These are phyloP conservation scores for Australoheros facetus DNA, from an alignment of 2,797 vertebrate genomes.

Conservation along the genomic window DNA sequence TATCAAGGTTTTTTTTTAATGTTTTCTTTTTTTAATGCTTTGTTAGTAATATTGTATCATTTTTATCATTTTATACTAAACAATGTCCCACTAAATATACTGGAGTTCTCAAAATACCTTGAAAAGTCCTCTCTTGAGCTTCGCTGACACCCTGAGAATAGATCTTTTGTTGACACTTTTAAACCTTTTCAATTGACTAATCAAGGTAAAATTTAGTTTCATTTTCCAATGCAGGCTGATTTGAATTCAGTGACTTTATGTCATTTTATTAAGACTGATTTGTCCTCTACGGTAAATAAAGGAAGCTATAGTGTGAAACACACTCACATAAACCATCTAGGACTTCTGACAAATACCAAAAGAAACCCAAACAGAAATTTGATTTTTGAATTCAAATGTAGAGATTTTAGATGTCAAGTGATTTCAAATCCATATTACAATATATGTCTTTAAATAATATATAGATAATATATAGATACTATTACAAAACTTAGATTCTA, in stretches of 20 bases:
- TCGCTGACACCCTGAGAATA: slow-evolving; percentile 66
- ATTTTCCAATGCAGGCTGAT: slow-evolving; percentile 7
- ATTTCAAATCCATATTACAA: slow-evolving; percentile 65
- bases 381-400: slow-evolving; percentile 29
- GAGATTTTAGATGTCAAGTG: slow-evolving; percentile 11
- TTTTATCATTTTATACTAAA: slow-evolving; percentile 15
- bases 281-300: slow-evolving; percentile 15
- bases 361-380: slow-evolving; percentile 7
- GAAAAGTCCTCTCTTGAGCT: slow-evolving; percentile 40
- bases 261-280: background rate
- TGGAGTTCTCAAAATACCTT: slow-evolving; percentile 41
- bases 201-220: background rate
- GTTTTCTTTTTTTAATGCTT: background rate
- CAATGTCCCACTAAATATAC: slow-evolving; percentile 20
- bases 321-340: background rate
- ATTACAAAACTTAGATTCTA: slow-evolving; percentile 60
- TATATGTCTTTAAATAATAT: slow-evolving; percentile 65
- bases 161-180: slow-evolving; percentile 42
- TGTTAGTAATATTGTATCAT: slow-evolving; percentile 6
- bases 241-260: slow-evolving; percentile 8
- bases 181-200: slow-evolving; percentile 6
- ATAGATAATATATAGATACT: slow-evolving; percentile 60
- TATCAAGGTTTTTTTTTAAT: background rate
- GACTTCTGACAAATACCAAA: slow-evolving; percentile 13
- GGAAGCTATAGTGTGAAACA: slow-evolving; percentile 2